Evolutionary conservation across 2,797 vertebrate genomes (phyloP), one percentile per base, ranked within the genome.

Genomic region (Dromococcyx pavoninus): DNA sequence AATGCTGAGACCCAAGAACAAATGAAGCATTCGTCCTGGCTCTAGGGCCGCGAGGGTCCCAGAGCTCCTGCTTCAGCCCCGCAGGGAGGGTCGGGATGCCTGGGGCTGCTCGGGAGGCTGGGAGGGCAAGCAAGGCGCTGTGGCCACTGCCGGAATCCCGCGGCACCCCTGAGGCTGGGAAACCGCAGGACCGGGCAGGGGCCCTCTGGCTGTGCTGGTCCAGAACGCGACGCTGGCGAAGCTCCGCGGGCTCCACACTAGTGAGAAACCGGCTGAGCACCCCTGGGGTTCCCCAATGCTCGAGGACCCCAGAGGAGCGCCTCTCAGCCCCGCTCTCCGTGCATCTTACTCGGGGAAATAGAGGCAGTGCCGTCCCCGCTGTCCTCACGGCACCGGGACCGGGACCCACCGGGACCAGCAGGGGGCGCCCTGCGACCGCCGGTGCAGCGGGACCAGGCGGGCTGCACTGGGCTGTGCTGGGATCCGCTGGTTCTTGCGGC

Each of bases 91-190:
- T 2, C 2, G 28, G 43, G 73, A 3, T 44, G 69, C 64, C 79
- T 89, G 3, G 27, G 11, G 32, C 13, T 48, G 48, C 39, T 60
- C 70, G 30, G 58, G 30, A 13, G 16, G 13, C 15, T 57, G 11
- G 46, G 70, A 35, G 28, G 13, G 4, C 3, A 1, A 3, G 10
- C 2, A 6, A 21, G 53, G 14, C 11, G 11, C 65, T 16, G 41
- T 0, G 5, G 12, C 35, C 50, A 4, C 6, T 0, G 1, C 0
- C n/a, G 3, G 41, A 50, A 46, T 18, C 12, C 12, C 76, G 11
- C 1, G 1, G n/a, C 27, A 75, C 28, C 15, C 16, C 13, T 7
- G 3, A 13, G 32, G n/a, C 46, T n/a, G 65, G 25, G 44, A 23
- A 50, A 69, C 2, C 27, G 6, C 61, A 32, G 46, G 28, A n/a